A percentile compares a stretch with the other conserved stretches of the same genome.
Conservation (phyloP, 2,888 invertebrate species). For the Malachius bipustulatus region DNA sequence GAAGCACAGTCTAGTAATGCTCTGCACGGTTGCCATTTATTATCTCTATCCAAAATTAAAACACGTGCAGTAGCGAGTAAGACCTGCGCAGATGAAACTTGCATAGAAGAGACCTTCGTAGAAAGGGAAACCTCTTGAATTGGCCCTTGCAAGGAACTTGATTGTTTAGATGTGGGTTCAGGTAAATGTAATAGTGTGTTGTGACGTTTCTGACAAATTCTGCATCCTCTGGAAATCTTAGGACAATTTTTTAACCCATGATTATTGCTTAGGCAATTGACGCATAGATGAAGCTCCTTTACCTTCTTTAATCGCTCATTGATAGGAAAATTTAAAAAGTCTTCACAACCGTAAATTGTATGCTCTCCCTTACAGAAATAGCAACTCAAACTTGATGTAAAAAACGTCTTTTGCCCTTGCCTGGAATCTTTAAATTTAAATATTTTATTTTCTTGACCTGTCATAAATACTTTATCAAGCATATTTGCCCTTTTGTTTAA, state of each 20-base stretch:
- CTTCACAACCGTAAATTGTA: conserved; percentile 9
- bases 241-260: conserved; percentile 6
- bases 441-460: too few relatives aligned
- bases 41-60: not conserved
- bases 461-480: too few relatives aligned
- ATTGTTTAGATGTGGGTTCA: not conserved
- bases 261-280: conserved; percentile 6
- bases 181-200: conserved; percentile 9
- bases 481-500: too few relatives aligned
- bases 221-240: not conserved
- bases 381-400: too few relatives aligned
- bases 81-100: conserved; percentile 1
- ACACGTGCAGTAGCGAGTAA: conserved; percentile 7
- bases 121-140: too few relatives aligned
- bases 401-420: too few relatives aligned
- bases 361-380: conserved; percentile 11
- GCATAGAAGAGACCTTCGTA: too few relatives aligned
- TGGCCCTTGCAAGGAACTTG: too few relatives aligned
- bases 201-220: conserved; percentile 8
- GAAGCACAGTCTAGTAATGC: conserved; percentile 9
- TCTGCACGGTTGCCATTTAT: not conserved
- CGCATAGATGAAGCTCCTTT: conserved; percentile 2
- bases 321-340: conserved; percentile 8
- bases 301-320: conserved; percentile 4
- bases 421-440: too few relatives aligned